These are phyloP conservation scores for Drosophila takahashii DNA, from an alignment of 1,140 invertebrate genomes.

Conservation along the genomic window DNA sequence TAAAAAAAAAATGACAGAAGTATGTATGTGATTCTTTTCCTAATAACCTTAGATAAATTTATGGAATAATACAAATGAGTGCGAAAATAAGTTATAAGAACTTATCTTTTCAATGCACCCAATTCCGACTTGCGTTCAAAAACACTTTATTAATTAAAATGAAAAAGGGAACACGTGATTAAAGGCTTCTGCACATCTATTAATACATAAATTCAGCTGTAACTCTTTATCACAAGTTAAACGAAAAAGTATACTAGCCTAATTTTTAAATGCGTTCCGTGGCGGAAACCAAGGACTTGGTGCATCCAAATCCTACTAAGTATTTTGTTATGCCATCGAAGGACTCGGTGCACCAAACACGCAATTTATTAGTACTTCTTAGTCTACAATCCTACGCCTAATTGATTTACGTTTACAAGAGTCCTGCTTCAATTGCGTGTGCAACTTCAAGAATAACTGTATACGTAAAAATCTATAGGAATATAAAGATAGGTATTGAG, in stretches of 20 bases:
- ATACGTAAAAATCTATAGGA: conserved; percentile 59
- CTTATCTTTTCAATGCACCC: conserved; percentile 12
- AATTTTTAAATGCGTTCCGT: conserved; percentile 29
- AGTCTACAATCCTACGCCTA: conserved; percentile 27
- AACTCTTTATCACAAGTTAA: conserved; percentile 56
- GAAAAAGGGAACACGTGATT: not conserved
- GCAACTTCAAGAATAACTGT: conserved; percentile 42
- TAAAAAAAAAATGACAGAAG: not conserved
- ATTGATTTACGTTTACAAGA: conserved; percentile 28
- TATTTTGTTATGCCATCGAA: conserved; percentile 1
- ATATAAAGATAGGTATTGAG: conserved; percentile 51
- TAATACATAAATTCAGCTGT: conserved; percentile 50
- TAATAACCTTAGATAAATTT: not conserved
- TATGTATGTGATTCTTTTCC: not conserved
- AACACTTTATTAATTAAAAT: not conserved
- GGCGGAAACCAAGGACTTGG: conserved; percentile 1
- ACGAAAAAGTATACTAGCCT: conserved; percentile 31
- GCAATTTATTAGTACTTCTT: conserved; percentile 33
- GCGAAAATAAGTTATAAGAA: conserved; percentile 2
- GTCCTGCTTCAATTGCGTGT: conserved; percentile 55
- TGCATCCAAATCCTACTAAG: conserved; percentile 13
- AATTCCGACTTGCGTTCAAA: conserved; percentile 1
- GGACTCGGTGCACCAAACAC: conserved; percentile 30
- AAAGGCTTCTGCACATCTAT: conserved; percentile 21
- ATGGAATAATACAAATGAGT: not conserved